Evolutionary conservation across 2,113 vertebrate species (phyloP).

Genomic region (Acanthisitta chloris): DNA sequence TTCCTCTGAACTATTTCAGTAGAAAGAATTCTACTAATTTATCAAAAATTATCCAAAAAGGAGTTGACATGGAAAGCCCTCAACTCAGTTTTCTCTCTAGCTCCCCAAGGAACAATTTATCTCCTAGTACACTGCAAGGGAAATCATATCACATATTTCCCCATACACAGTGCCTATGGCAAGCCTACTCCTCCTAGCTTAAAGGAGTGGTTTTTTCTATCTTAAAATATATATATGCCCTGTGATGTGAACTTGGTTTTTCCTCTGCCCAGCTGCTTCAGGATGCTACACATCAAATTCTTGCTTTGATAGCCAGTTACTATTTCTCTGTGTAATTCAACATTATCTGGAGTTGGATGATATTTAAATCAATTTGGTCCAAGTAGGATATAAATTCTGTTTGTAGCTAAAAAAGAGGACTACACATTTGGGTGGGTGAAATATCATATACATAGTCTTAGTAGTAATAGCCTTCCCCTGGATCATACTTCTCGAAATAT

Average conservation of each 20-base stretch:
- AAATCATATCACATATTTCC: not conserved
- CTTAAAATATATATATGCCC: not conserved
- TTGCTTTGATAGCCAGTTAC: not conserved
- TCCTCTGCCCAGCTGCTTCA: not conserved
- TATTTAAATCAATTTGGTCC: not conserved
- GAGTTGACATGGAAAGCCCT: not conserved
- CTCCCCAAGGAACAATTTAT: not conserved
- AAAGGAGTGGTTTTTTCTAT: not conserved
- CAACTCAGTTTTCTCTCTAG: not conserved
- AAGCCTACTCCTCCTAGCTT: not conserved
- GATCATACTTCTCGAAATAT: not conserved
- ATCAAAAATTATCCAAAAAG: slow-evolving; percentile 13
- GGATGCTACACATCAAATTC: not conserved
- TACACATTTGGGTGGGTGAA: not conserved
- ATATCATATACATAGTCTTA: not conserved
- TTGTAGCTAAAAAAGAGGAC: not conserved
- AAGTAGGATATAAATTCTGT: not conserved
- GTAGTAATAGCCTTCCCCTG: not conserved
- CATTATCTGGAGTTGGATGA: not conserved
- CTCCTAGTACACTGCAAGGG: not conserved
- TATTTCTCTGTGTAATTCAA: not conserved
- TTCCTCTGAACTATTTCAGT: not conserved
- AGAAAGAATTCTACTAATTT: not conserved
- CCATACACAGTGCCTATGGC: not conserved
- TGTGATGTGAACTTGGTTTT: not conserved